phyloP scores from a whole-genome alignment of 2,888 invertebrate species.

The Drosophila colorata region DNA sequence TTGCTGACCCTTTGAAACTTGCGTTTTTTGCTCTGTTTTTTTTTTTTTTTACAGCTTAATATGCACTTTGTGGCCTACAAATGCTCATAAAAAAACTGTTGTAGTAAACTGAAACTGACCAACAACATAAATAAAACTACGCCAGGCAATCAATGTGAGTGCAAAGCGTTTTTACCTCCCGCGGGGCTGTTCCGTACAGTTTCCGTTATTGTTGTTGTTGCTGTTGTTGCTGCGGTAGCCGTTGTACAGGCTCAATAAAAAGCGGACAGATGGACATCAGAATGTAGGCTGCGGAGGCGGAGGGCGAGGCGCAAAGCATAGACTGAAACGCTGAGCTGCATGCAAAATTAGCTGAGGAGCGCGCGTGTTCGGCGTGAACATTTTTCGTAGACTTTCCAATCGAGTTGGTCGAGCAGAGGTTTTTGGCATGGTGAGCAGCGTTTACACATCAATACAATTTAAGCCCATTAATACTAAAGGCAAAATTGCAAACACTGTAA shows the following conservation, averaged over 20 bases:
- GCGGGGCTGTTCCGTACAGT: constrained; percentile 53
- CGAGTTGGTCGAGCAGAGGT: constrained; percentile 38
- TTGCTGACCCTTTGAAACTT: constrained; percentile 35
- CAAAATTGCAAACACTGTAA: constrained; percentile 80
- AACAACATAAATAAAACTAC: constrained; percentile 76
- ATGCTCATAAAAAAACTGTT: constrained; percentile 63
- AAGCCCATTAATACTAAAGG: constrained; percentile 77
- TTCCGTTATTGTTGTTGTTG: constrained; percentile 30
- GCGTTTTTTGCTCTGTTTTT: constrained; percentile 15
- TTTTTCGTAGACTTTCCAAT: constrained; percentile 68
- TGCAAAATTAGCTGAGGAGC: constrained; percentile 74
- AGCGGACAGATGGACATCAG: constrained; percentile 61
- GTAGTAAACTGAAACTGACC: constrained; percentile 63
- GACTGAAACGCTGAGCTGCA: constrained; percentile 73
- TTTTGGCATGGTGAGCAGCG: constrained; percentile 57
- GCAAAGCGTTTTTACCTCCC: constrained; percentile 78
- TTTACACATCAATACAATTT: constrained; percentile 76
- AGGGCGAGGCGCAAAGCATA: constrained; percentile 1
- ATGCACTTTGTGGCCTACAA: constrained; percentile 78
- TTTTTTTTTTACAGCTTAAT: constrained; percentile 58
- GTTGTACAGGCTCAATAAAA: constrained; percentile 70
- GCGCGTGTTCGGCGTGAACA: constrained; percentile 78
- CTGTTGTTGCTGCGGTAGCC: constrained; percentile 31
- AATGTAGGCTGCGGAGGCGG: constrained; percentile 7
- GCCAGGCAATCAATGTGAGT: constrained; percentile 76